A percentile compares a stretch with the other conserved stretches of the same genome.
phyloP scores from a whole-genome alignment of 1,140 invertebrate genomes.

The Drosophila pseudoobscura region DNA sequence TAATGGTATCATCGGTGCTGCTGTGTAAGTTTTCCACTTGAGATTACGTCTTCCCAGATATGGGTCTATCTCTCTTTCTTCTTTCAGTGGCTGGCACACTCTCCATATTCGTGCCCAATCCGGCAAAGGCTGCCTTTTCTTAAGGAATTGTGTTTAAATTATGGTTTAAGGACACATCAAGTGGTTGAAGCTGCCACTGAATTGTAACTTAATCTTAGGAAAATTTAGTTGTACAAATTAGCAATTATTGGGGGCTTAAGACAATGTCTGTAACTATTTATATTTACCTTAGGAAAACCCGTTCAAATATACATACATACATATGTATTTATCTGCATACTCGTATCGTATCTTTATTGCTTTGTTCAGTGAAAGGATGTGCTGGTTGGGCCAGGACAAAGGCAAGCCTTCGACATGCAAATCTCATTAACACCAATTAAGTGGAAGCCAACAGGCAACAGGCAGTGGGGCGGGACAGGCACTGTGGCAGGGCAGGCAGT shows the following conservation, averaged over 20 bases:
- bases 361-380: neutral
- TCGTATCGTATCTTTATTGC: neutral
- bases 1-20: slow-evolving; percentile 71
- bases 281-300: slow-evolving; percentile 24
- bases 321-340: neutral
- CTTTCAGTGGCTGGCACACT: slow-evolving; percentile 56
- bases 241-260: neutral
- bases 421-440: slow-evolving; percentile 58
- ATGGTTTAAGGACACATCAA: too few relatives aligned
- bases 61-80: neutral
- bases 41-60: neutral
- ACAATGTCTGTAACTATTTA: slow-evolving; percentile 25
- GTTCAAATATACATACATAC: slow-evolving; percentile 13
- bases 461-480: neutral
- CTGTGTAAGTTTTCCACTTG: slow-evolving; percentile 51
- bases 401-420: slow-evolving; percentile 33
- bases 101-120: slow-evolving; percentile 62
- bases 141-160: slow-evolving; percentile 4
- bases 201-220: slow-evolving; percentile 9
- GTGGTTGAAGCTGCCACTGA: neutral
- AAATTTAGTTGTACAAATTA: slow-evolving; percentile 26
- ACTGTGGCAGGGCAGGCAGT: neutral
- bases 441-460: neutral
- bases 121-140: slow-evolving; percentile 58
- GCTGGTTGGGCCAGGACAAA: slow-evolving; percentile 23